These are phyloP conservation scores for Lysiphlebus fabarum DNA, from an alignment of 1,140 invertebrate species.

Conservation along the genomic window DNA sequence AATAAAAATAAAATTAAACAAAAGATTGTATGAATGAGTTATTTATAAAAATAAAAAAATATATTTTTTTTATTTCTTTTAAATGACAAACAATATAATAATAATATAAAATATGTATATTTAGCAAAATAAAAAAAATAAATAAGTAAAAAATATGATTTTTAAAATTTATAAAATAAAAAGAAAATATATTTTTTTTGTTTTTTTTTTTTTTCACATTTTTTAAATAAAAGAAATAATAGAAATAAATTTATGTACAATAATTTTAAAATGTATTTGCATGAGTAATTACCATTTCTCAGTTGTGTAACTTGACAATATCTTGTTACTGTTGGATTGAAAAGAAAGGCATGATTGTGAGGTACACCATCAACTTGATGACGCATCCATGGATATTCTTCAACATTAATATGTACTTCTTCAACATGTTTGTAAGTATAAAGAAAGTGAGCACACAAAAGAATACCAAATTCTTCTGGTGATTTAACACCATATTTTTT, in stretches of 20 bases:
- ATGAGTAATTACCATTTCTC: constrained; percentile 59
- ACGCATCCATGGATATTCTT: constrained; percentile 73
- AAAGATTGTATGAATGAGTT: neutral
- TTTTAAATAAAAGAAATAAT: too few relatives aligned
- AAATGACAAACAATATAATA: too few relatives aligned
- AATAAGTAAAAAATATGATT: too few relatives aligned
- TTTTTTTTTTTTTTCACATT: too few relatives aligned
- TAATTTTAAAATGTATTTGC: too few relatives aligned
- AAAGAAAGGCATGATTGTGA: constrained; percentile 74
- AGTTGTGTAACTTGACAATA: constrained; percentile 64
- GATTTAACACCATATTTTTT: constrained; percentile 72
- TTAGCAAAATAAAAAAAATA: too few relatives aligned
- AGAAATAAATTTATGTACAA: too few relatives aligned
- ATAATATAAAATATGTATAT: too few relatives aligned
- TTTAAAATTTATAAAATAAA: too few relatives aligned
- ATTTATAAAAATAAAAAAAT: neutral
- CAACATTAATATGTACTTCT: constrained; percentile 64
- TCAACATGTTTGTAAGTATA: constrained; percentile 68
- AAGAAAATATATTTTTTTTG: too few relatives aligned
- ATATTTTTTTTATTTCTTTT: neutral
- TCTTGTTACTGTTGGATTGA: constrained; percentile 61
- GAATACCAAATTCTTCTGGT: constrained; percentile 70
- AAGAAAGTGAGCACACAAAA: constrained; percentile 69
- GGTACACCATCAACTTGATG: constrained; percentile 53
- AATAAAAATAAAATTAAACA: neutral